Base-by-base conservation (phyloP, 2,113 vertebrate species). In the Origma solitaria region DNA sequence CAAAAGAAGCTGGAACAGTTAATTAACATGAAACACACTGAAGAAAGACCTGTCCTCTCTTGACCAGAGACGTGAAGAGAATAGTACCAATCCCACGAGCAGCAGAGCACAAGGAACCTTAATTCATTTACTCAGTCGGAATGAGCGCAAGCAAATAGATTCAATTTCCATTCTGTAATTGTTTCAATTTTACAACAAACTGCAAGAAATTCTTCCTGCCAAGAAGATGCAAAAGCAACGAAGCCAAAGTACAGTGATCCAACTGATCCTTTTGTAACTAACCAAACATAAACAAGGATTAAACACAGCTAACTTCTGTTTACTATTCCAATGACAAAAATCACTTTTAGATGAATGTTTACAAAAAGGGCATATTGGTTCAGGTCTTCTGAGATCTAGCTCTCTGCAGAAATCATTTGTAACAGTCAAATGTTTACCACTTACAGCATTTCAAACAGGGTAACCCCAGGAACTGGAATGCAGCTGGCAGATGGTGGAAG, bases 371-470 rank as follows among this genome's bases (percentile, higher is more conserved):
- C 91, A 95, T 89, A 96, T 92, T 97, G 95, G 94, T 91, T 83
- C 65, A 92, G 79, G 71, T 72, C 91, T 92, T 96, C 38, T 0
- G 92, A 97, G 94, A 94, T 87, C 65, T 27, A 86, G 70, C 37
- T 94, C 96, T 97, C 95, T 6, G 31, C 91, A 95, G 96, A 97
- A 95, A 94, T 95, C 7, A 96, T 97, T 96, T 97, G 93, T 97
- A 97, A 96, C 91, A 94, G 97, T 97, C 97, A 97, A 96, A 95
- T 91, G 95, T 97, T 98, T 96, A 97, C 96, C 91, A 97, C 96
- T 97, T 95, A 94, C 89, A 95, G 95, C 79, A 94, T 85, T 94
- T 96, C 96, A 96, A 97, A 96, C 69, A 96, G 97, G 83, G 86
- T 77, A 95, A 97, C 95, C 94, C 87, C 94, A 96, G 96, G 95